phyloP scores from a whole-genome alignment of 2,797 vertebrate genomes.

The Protonibea diacanthus region DNA sequence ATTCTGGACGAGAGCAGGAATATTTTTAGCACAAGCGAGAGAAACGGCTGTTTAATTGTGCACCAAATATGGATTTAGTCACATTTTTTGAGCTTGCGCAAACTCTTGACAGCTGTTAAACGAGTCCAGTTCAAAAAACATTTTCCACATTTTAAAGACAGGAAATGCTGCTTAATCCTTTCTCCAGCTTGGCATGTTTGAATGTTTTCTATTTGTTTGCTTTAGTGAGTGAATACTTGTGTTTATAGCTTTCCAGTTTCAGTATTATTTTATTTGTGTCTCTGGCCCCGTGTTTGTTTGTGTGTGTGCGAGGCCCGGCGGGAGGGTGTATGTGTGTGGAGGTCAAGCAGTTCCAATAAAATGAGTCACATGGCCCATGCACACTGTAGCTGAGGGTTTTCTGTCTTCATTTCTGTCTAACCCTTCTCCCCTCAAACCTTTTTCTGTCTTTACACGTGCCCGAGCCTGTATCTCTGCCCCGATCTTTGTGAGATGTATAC shows the following conservation, averaged over 20 bases:
- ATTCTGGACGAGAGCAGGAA: conserved; percentile 26
- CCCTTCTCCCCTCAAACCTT: background rate
- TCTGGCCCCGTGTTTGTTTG: conserved; percentile 43
- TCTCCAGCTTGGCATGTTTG: conserved; percentile 20
- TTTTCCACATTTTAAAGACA: conserved; percentile 46
- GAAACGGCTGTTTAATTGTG: conserved; percentile 1
- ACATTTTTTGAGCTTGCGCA: background rate
- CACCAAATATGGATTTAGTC: conserved; percentile 19
- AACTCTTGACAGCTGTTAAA: conserved; percentile 16
- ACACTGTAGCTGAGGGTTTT: conserved; percentile 16
- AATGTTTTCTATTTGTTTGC: conserved; percentile 47
- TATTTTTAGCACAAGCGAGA: conserved; percentile 6
- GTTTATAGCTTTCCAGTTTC: conserved; percentile 41
- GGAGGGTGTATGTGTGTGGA: conserved; percentile 13
- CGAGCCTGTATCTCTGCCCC: conserved; percentile 33
- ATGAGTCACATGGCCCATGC: conserved; percentile 16
- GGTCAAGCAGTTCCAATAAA: conserved; percentile 47
- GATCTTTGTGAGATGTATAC: conserved; percentile 58
- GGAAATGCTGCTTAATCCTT: conserved; percentile 36
- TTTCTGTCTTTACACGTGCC: conserved; percentile 42
- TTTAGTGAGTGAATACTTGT: conserved; percentile 41
- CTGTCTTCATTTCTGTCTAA: conserved; percentile 6
- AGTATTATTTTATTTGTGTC: conserved; percentile 43
- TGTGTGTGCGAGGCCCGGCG: background rate
- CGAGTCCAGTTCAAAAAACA: background rate